Base-by-base conservation (phyloP, 2,888 invertebrate species). In the Melipona bicolor region DNA sequence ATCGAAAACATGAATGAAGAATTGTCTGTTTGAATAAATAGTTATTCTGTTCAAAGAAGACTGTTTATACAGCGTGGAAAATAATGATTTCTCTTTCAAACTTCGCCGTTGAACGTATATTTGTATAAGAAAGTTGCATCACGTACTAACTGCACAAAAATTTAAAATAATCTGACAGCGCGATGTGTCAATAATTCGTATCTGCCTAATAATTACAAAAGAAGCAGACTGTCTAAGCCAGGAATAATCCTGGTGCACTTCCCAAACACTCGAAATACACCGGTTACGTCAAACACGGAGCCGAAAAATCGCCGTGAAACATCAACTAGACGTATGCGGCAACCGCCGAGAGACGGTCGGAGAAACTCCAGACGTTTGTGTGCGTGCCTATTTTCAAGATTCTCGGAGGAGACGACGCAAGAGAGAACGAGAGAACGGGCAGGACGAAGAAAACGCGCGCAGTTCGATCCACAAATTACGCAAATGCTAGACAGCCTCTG, bases 401-500 rank as follows among this genome's bases (percentile, higher is more conserved):
- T 15, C 52, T 11, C 9, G 50, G 15, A 24, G n/a, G 54, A 32
- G 62, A 27, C 17, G 27, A 69, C n/a, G 67, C 27, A 50, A 21
- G 27, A 15, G 69, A 61, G 49, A 62, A n/a, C 79, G 36, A 43
- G 36, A 43, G 21, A 1, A 9, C 54, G 49, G 61, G 27, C 3
- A 9, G 4, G 17, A 17, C 73, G 11, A 32, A 5, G 32, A 61
- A 13, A 32, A 32, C 32, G 32, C 32, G 32, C 32, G 21, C 5
- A 13, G 73, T 54, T 49, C 50, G 52, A 59, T 62, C 36, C 56
- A 24, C 49, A 50, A 59, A 65, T 81, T 76, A 69, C 56, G 73
- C 69, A 32, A 27, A 43, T 72, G 21, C 74, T 85, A 74, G 77
- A 70, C 59, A 24, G n/a, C 62, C 65, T 77, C 64, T 68, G 68